Conservation (phyloP, 2,113 vertebrate species). For the Chaetura pelagica region DNA sequence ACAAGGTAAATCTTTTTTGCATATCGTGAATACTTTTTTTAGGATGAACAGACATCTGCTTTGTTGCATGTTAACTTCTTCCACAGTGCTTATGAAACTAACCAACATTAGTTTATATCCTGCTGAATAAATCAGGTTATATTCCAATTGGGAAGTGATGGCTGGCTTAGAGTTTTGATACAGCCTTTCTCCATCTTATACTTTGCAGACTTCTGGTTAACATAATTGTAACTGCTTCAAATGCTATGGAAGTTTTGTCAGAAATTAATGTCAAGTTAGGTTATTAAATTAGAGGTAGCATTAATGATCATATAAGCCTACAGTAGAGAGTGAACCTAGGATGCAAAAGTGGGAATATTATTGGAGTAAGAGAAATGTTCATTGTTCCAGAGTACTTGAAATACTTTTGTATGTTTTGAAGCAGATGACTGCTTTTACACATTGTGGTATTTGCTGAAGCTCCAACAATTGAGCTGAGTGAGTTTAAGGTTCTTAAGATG, state of each 20-base stretch:
- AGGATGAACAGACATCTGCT: not conserved
- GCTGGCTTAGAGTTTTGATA: not conserved
- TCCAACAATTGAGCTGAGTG: not conserved
- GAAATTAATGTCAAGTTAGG: not conserved
- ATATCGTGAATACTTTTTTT: not conserved
- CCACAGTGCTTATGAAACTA: not conserved
- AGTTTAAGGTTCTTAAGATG: not conserved
- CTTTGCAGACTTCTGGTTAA: not conserved
- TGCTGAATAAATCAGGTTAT: not conserved
- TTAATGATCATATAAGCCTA: not conserved
- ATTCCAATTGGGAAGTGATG: not conserved
- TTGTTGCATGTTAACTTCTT: not conserved
- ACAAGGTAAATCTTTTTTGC: constrained; percentile 69
- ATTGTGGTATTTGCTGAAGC: not conserved
- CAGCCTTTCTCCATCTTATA: not conserved
- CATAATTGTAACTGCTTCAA: not conserved
- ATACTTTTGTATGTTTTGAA: not conserved
- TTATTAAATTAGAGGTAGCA: not conserved
- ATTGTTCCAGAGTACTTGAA: not conserved
- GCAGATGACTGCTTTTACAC: not conserved
- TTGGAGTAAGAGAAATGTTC: not conserved
- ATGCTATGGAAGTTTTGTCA: not conserved
- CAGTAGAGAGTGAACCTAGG: not conserved
- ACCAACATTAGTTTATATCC: not conserved
- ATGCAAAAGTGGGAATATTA: not conserved